Base-by-base conservation (phyloP, 2,797 vertebrate genomes). In the Channa striata region DNA sequence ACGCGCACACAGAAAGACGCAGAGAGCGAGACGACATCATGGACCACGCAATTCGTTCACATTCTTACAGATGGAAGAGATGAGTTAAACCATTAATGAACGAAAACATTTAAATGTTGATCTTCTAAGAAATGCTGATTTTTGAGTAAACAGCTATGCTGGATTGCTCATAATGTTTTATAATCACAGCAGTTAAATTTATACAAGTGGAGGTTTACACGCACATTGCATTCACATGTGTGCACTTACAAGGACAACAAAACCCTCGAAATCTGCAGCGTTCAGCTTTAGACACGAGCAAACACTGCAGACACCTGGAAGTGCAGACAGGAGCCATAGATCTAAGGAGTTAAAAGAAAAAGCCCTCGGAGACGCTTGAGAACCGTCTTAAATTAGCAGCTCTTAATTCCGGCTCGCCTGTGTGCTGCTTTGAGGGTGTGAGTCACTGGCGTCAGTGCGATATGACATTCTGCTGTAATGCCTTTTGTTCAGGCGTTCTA, bases 401-500 rank as follows among this genome's bases (percentile, higher is more conserved):
- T 71, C 64, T 79, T 82, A 78, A 84, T 77, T 82, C 66, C 77
- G 59, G 74, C 47, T 49, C 16, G 58, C 67, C 74, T 72, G 69
- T 53, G 86, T 67, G 80, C 71, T 64, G 74, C 56, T 81, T 76
- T 14, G 33, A 79, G 82, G 59, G 63, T 82, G 86, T 76, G 86
- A 86, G 77, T 81, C 78, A 70, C n/a, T 72, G 72, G 71, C 69
- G 21, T 50, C 39, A 43, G 51, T 20, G 70, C 66, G 70, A 64
- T 49, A 77, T 91, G 87, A 82, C 86, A 84, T 70, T 68, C 44
- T 61, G 68, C 4, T 19, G 47, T 36, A 57, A 86, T 85, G 77
- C 63, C 43, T 23, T 77, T 75, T 60, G 43, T 44, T 17, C 19
- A 16, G 7, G 17, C 9, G 17, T 44, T 44, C 19, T 44, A 44